phyloP scores from a whole-genome alignment of 2,888 invertebrate species.

The Lacanobia wlatinum region DNA sequence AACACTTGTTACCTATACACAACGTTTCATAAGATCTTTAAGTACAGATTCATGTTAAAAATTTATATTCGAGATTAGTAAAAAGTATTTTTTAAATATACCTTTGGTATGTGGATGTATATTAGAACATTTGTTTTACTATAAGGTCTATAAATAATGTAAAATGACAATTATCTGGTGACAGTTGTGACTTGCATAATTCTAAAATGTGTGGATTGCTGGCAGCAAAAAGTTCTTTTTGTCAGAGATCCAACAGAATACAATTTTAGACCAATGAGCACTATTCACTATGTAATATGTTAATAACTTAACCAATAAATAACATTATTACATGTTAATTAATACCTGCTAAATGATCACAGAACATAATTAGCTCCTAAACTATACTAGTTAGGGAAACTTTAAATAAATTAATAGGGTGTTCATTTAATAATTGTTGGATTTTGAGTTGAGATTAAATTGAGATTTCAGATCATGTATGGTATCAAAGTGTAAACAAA shows the following conservation, averaged over 20 bases:
- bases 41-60: conserved; percentile 31
- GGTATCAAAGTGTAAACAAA: conserved; percentile 26
- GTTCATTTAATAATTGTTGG: not conserved
- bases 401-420: conserved; percentile 24
- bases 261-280: conserved; percentile 44
- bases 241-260: conserved; percentile 53
- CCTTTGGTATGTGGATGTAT: conserved; percentile 15
- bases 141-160: not conserved
- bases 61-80: conserved; percentile 30
- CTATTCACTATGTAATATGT: conserved; percentile 48
- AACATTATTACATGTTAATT: conserved; percentile 65
- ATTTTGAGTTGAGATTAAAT: conserved; percentile 39
- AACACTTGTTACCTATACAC: conserved; percentile 30
- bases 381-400: conserved; percentile 66
- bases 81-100: conserved; percentile 21
- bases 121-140: conserved; percentile 11
- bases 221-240: conserved; percentile 42
- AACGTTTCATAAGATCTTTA: conserved; percentile 48
- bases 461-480: conserved; percentile 54
- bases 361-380: conserved; percentile 72
- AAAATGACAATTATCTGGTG: conserved; percentile 14
- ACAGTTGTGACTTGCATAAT: conserved; percentile 38
- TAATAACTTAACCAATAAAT: conserved; percentile 65
- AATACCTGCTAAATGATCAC: conserved; percentile 78
- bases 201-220: conserved; percentile 29